Percentiles rank a stretch among this genome's conserved stretches.
These are phyloP conservation scores for Apostichopus parvimensis DNA, from an alignment of 35 echinoderm and acorn worm species.

Conservation along the genomic window DNA sequence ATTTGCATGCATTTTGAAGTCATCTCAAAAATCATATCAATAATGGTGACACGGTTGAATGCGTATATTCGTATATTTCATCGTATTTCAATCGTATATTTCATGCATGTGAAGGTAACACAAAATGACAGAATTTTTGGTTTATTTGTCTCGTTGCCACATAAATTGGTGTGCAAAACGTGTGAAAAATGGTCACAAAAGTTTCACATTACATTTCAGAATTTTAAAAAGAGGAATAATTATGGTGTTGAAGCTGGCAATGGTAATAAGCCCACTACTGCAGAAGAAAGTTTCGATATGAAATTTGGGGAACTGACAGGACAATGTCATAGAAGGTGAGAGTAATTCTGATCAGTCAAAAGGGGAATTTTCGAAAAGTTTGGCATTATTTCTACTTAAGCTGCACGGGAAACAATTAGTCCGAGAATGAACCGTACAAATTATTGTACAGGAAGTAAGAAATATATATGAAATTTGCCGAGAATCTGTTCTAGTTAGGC, in stretches of 20 bases:
- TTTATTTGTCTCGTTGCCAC: background rate
- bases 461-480: background rate
- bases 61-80: too few species aligned
- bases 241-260: background rate
- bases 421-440: background rate
- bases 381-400: conserved; percentile 3
- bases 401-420: conserved; percentile 3
- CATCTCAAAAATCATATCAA: background rate
- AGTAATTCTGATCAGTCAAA: conserved; percentile 12
- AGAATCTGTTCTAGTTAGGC: background rate
- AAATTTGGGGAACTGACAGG: background rate
- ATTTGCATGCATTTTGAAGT: background rate
- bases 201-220: background rate
- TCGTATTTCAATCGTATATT: background rate
- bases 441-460: background rate
- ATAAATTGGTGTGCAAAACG: background rate
- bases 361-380: background rate
- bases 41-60: background rate
- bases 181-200: background rate
- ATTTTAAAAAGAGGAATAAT: background rate
- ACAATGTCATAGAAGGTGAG: background rate
- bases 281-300: background rate
- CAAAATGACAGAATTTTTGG: background rate
- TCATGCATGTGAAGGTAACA: background rate
- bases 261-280: background rate